Evolutionary conservation across 2,888 invertebrate species (phyloP).

Genomic region (Parthenolecanium corni): DNA sequence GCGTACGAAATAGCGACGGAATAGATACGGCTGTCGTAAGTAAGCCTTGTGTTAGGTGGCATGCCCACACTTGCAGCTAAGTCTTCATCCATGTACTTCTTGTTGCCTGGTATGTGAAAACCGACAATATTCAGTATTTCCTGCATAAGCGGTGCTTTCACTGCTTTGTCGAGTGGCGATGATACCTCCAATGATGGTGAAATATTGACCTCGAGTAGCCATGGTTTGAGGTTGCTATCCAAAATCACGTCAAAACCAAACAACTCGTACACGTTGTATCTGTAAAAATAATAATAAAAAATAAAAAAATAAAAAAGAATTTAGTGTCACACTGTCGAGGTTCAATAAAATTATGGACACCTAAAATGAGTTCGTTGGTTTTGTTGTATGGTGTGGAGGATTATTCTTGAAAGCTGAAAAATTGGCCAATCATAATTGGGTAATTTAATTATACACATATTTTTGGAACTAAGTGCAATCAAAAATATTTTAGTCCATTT

Average conservation of each 20-base stretch:
- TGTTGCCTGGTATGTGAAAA: conserved; percentile 1
- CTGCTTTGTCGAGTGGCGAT: conserved; percentile 1
- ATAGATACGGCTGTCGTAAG: conserved; percentile 56
- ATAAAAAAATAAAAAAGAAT: too few relatives aligned
- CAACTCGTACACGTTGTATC: conserved; percentile 35
- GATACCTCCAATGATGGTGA: conserved; percentile 4
- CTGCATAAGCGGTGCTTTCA: conserved; percentile 1
- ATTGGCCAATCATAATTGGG: too few relatives aligned
- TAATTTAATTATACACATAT: too few relatives aligned
- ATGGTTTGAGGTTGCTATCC: background rate
- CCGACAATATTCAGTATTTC: conserved; percentile 10
- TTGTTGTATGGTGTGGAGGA: too few relatives aligned
- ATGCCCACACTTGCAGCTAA: background rate
- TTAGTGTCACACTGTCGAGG: too few relatives aligned
- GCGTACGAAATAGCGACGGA: conserved; percentile 54
- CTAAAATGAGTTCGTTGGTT: too few relatives aligned
- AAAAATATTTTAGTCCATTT: too few relatives aligned
- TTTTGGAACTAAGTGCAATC: too few relatives aligned
- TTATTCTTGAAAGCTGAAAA: too few relatives aligned
- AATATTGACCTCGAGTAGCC: conserved; percentile 13
- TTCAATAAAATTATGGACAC: too few relatives aligned
- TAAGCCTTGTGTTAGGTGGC: conserved; percentile 10
- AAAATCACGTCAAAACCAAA: conserved; percentile 9
- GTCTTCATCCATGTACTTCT: background rate
- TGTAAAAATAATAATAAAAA: too few relatives aligned